Percentiles rank a stretch among this genome's conserved stretches.
Conservation (phyloP, 2,888 invertebrate species). For the Drosophila tripunctata region DNA sequence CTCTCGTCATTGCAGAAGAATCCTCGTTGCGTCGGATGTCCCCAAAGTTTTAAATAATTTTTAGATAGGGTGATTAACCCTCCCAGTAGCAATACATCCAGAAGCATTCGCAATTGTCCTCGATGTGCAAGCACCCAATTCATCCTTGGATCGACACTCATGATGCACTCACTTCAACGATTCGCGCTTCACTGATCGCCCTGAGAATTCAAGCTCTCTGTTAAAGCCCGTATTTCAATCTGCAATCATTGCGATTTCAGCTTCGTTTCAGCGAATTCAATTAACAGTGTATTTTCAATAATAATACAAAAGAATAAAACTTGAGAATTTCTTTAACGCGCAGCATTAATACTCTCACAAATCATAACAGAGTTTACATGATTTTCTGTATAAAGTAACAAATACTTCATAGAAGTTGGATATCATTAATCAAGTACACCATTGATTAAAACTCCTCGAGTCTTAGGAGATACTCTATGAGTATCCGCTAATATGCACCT, state of each 20-base stretch:
- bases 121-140: neutral
- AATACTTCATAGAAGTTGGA: too few relatives aligned
- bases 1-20: slow-evolving; percentile 74
- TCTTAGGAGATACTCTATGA: too few relatives aligned
- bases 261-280: neutral
- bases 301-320: neutral
- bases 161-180: slow-evolving; percentile 39
- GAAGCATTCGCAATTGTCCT: slow-evolving; percentile 22
- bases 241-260: neutral
- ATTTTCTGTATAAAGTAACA: too few relatives aligned
- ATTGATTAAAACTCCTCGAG: too few relatives aligned
- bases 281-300: neutral
- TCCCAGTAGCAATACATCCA: slow-evolving; percentile 40
- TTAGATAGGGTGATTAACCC: slow-evolving; percentile 25
- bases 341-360: slow-evolving; percentile 11
- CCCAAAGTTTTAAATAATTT: slow-evolving; percentile 34
- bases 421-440: too few relatives aligned
- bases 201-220: neutral
- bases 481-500: too few relatives aligned
- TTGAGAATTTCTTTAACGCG: neutral
- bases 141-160: slow-evolving; percentile 38
- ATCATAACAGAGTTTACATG: too few relatives aligned
- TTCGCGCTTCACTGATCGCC: slow-evolving; percentile 45
- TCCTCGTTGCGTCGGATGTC: slow-evolving; percentile 56
- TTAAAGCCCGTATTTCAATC: slow-evolving; percentile 12